Evolutionary conservation across 2,888 invertebrate genomes (phyloP), one percentile per base, ranked within the genome.

Genomic region (Globia sparganii): DNA sequence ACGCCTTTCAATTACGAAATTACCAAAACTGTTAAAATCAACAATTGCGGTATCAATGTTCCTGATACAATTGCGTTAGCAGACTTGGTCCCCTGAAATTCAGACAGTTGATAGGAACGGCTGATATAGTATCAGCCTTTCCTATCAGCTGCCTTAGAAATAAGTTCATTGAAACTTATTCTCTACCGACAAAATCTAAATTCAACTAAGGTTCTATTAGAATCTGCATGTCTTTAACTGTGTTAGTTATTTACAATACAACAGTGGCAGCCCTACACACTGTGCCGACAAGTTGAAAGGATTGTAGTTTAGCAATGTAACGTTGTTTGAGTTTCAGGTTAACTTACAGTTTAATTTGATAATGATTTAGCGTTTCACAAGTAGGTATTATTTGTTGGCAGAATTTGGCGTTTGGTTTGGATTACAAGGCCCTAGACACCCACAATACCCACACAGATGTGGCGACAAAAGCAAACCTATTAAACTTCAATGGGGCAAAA

Each of bases 281-380:
- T 21, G 62, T 72, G 70, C 37, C 66, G 75, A 74, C 83, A 72
- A 58, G 59, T 75, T 77, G 40, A 83, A 83, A 83, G 80, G 75
- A 76, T 78, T 74, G 66, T 80, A 78, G 73, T 83, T 76, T 56
- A 77, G 73, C 40, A 49, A 58, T 65, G 72, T 75, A 73, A 73
- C 49, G 62, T 61, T 62, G 72, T 83, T 85, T 70, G 31, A 84
- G 67, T 84, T 86, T 71, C 65, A 86, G 86, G 75, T 82, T 82
- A 75, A 75, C 66, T 85, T 69, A 69, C 56, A 62, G 62, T 65
- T 68, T 73, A 40, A 85, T 73, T 65, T 71, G 56, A 49, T 73
- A 76, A 81, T 75, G 69, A 71, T 73, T 83, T 59, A 58, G 21
- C n/a, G 31, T 28, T 65, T 21, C 25, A 56, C n/a, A 64, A 31